Conservation (phyloP, 2,888 invertebrate species). For the Dolichomitus sp. region DNA sequence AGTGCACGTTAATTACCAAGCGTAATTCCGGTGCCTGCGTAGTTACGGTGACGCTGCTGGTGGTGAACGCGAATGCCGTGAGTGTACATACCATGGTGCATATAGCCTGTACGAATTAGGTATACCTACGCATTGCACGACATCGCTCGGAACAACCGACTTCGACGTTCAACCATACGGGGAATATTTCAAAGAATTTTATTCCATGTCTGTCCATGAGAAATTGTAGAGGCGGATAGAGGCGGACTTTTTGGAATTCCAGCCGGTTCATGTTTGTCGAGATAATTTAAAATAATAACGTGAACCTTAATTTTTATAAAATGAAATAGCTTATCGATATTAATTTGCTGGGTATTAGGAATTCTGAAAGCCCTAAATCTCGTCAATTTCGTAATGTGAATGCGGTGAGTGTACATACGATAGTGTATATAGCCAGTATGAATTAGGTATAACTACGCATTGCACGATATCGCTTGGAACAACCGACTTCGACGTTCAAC, state of each 20-base stretch:
- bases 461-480: slow-evolving; percentile 7
- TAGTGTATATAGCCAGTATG: slow-evolving; percentile 11
- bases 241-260: background rate
- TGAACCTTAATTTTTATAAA: background rate
- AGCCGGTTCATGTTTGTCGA: background rate
- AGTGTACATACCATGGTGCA: slow-evolving; percentile 25
- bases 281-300: too few species aligned
- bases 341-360: too few species aligned
- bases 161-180: slow-evolving; percentile 19
- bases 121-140: slow-evolving; percentile 12
- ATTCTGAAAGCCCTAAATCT: too few species aligned
- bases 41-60: slow-evolving; percentile 41
- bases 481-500: slow-evolving; percentile 26
- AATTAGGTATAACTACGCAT: slow-evolving; percentile 17
- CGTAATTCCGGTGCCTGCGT: slow-evolving; percentile 57
- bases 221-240: background rate
- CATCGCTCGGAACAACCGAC: slow-evolving; percentile 8
- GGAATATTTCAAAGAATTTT: slow-evolving; percentile 22
- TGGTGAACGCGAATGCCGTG: slow-evolving; percentile 41
- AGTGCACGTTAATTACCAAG: slow-evolving; percentile 60
- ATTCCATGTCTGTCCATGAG: background rate
- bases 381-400: background rate
- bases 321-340: too few species aligned
- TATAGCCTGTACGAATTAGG: slow-evolving; percentile 22
- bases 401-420: slow-evolving; percentile 27